These are phyloP conservation scores for Clanis bilineata DNA, from an alignment of 2,888 invertebrate genomes.

Conservation along the genomic window DNA sequence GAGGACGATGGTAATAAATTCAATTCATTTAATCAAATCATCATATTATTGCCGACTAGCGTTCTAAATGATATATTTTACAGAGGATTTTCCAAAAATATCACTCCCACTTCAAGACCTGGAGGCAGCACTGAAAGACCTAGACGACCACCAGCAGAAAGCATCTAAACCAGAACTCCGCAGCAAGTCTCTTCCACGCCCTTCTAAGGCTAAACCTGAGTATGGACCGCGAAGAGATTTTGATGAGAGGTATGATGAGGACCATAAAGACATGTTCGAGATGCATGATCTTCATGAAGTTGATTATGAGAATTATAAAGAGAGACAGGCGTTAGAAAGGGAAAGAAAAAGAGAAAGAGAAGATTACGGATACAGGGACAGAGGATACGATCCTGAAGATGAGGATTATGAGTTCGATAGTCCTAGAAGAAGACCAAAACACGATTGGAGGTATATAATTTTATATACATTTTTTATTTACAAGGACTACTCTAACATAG, in stretches of 20 bases:
- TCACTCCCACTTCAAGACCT: conserved; percentile 70
- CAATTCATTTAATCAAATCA: background rate
- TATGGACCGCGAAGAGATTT: conserved; percentile 59
- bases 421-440: conserved; percentile 46
- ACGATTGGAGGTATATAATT: conserved; percentile 45
- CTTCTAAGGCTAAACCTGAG: conserved; percentile 56
- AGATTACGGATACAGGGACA: conserved; percentile 53
- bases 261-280: conserved; percentile 64
- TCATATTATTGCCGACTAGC: too few species aligned
- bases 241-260: conserved; percentile 56
- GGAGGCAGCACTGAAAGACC: conserved; percentile 68
- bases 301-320: conserved; percentile 76
- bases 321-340: conserved; percentile 64
- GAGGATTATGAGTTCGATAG: conserved; percentile 69
- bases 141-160: conserved; percentile 62
- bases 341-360: conserved; percentile 48
- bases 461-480: background rate
- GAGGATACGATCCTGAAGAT: conserved; percentile 71
- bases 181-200: conserved; percentile 70
- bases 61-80: conserved; percentile 22
- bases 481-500: too few species aligned
- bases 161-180: conserved; percentile 53
- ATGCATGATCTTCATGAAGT: conserved; percentile 74
- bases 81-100: conserved; percentile 73
- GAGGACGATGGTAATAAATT: conserved; percentile 14